Evolutionary conservation across 1,140 invertebrate species (phyloP), one percentile per base, ranked within the genome.

Genomic region (Sycophila sp.): DNA sequence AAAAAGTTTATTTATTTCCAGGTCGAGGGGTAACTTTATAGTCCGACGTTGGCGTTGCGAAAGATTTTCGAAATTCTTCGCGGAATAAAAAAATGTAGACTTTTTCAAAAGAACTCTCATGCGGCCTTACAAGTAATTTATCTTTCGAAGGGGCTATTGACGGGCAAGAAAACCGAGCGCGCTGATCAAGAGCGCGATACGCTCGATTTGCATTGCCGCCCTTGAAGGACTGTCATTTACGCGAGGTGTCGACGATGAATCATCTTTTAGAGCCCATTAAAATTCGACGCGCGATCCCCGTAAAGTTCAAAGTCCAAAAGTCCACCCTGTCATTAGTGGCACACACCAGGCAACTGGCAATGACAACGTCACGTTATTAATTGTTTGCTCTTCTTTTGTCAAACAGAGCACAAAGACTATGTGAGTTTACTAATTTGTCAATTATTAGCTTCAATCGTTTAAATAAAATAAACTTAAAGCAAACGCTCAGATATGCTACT

Each of bases 181-280:
- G n/a, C 5, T 34, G 51, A 68, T 68, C 65, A 38, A 49, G n/a
- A 30, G 26, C 34, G 38, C 38, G 38, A 45, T 32, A 40, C 5
- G 15, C 66, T 51, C 56, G 17, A 51, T 69, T 69, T 62, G 49
- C 67, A 69, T 69, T 60, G 17, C 67, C 60, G 67, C 24, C 13
- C 49, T 62, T 63, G 68, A 69, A 69, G 60, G 49, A 70, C 40
- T 70, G 68, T 64, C 60, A 64, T 58, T 64, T 40, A 40, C 38
- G 26, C 38, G 49, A 28, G 49, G 11, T 34, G 56, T 45, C 59
- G 60, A 2, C 68, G 19, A 71, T 71, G 62, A 71, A 71, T 71
- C 69, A 71, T 71, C 53, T 71, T 66, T 71, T 60, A 65, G 24
- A 66, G 69, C 62, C 60, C 34, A 65, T 71, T 65, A 71, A 71